Conservation (phyloP, 1,140 invertebrate genomes). For the Drosophila littoralis region DNA sequence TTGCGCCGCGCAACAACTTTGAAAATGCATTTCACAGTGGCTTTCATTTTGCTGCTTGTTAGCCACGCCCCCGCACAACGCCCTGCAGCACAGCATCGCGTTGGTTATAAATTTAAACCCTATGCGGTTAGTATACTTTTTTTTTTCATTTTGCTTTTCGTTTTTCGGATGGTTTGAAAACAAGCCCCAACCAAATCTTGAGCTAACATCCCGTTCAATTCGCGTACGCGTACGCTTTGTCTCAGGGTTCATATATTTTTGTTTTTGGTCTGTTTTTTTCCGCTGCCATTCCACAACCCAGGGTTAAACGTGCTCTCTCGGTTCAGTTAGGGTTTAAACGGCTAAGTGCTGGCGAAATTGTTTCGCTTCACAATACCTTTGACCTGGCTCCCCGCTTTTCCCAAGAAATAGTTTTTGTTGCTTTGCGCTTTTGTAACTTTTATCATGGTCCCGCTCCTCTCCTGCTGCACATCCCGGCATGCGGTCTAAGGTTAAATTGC, state of each 20-base stretch:
- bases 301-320: slow-evolving; percentile 76
- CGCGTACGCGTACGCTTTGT: slow-evolving; percentile 55
- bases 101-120: slow-evolving; percentile 76
- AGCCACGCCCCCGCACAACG: slow-evolving; percentile 45
- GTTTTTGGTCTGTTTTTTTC: slow-evolving; percentile 36
- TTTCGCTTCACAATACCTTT: slow-evolving; percentile 72
- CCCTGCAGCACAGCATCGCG: slow-evolving; percentile 45
- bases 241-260: slow-evolving; percentile 20
- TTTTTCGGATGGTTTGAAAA: slow-evolving; percentile 9
- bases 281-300: slow-evolving; percentile 20
- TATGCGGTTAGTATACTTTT: slow-evolving; percentile 51
- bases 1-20: slow-evolving; percentile 65
- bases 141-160: slow-evolving; percentile 23
- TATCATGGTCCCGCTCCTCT: background rate
- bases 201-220: slow-evolving; percentile 57
- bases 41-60: slow-evolving; percentile 77
- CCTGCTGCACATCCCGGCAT: slow-evolving; percentile 16
- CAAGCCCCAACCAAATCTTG: slow-evolving; percentile 58
- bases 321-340: slow-evolving; percentile 80
- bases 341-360: slow-evolving; percentile 79
- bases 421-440: slow-evolving; percentile 29
- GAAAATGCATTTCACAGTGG: slow-evolving; percentile 75
- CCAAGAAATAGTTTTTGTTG: slow-evolving; percentile 30
- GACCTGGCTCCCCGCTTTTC: slow-evolving; percentile 11
- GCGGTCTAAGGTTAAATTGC: slow-evolving; percentile 74